Evolutionary conservation across 2,888 invertebrate species (phyloP).

Genomic region (Tryphoninae sp.): DNA sequence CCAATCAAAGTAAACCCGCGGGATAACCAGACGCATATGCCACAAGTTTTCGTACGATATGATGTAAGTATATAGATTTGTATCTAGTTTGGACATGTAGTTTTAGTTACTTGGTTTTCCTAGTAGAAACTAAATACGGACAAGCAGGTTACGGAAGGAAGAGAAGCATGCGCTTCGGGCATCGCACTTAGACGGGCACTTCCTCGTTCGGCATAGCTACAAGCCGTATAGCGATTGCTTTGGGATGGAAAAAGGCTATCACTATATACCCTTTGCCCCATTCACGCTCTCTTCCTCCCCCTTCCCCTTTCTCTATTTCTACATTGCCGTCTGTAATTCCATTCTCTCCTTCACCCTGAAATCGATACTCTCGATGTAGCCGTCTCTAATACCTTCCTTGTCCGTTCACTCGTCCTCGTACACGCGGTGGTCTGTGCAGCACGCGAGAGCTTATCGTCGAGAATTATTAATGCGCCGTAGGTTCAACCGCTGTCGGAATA

Average conservation of each 20-base stretch:
- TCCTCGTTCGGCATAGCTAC: slow-evolving; percentile 22
- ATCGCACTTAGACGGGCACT: slow-evolving; percentile 35
- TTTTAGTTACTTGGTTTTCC: slow-evolving; percentile 10
- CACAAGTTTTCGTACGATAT: too few relatives aligned
- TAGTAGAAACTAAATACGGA: slow-evolving; percentile 19
- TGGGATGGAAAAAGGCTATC: slow-evolving; percentile 13
- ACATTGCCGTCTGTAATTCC: slow-evolving; percentile 56
- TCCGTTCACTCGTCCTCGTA: slow-evolving; percentile 20
- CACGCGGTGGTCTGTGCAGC: slow-evolving; percentile 22
- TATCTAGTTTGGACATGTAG: neutral
- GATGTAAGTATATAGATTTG: too few relatives aligned
- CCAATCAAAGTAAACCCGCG: neutral
- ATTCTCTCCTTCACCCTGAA: slow-evolving; percentile 55
- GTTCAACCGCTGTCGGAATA: neutral
- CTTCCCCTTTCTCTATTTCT: slow-evolving; percentile 8
- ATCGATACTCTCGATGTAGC: slow-evolving; percentile 59
- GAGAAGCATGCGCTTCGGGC: slow-evolving; percentile 36
- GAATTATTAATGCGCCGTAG: slow-evolving; percentile 55
- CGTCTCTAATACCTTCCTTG: slow-evolving; percentile 34
- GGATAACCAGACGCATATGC: neutral
- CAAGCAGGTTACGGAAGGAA: slow-evolving; percentile 29
- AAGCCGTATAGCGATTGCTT: slow-evolving; percentile 35
- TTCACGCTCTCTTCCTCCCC: slow-evolving; percentile 8
- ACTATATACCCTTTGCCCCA: slow-evolving; percentile 21
- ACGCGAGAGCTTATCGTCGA: slow-evolving; percentile 50